phyloP scores from a whole-genome alignment of 2,888 invertebrate genomes.

The Hoplodrina blanda region DNA sequence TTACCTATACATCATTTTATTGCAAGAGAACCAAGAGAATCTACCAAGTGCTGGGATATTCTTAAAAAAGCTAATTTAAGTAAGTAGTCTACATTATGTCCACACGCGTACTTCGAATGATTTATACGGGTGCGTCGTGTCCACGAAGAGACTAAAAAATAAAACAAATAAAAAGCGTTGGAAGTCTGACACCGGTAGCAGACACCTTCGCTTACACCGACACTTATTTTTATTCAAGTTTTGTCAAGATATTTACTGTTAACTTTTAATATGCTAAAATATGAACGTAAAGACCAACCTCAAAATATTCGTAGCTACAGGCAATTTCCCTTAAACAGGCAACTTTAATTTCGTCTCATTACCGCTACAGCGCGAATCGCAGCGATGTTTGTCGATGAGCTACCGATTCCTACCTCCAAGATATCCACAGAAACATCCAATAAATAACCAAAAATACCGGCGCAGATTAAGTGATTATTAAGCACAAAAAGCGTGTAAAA shows the following conservation, averaged over 20 bases:
- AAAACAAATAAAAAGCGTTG: conserved; percentile 66
- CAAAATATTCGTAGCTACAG: conserved; percentile 66
- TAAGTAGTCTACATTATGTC: conserved; percentile 57
- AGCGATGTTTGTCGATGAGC: conserved; percentile 73
- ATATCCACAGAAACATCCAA: conserved; percentile 67
- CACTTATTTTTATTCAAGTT: conserved; percentile 42
- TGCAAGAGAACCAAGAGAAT: not conserved
- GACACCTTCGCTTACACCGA: conserved; percentile 21
- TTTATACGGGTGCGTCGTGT: conserved; percentile 66
- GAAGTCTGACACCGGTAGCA: conserved; percentile 49
- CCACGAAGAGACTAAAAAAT: conserved; percentile 68
- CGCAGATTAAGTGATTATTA: conserved; percentile 84
- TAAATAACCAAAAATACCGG: conserved; percentile 75
- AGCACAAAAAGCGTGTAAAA: conserved; percentile 74
- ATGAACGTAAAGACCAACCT: conserved; percentile 63
- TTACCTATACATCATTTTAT: not conserved
- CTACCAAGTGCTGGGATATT: not conserved
- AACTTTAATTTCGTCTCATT: conserved; percentile 75
- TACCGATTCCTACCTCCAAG: conserved; percentile 64
- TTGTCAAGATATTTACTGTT: conserved; percentile 51
- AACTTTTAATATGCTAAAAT: conserved; percentile 62
- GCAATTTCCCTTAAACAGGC: conserved; percentile 71
- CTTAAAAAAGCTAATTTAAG: conserved; percentile 1
- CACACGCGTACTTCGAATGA: conserved; percentile 62
- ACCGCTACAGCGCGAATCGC: conserved; percentile 64